Conservation (phyloP, 2,797 vertebrate genomes). For the Spinus pinus region DNA sequence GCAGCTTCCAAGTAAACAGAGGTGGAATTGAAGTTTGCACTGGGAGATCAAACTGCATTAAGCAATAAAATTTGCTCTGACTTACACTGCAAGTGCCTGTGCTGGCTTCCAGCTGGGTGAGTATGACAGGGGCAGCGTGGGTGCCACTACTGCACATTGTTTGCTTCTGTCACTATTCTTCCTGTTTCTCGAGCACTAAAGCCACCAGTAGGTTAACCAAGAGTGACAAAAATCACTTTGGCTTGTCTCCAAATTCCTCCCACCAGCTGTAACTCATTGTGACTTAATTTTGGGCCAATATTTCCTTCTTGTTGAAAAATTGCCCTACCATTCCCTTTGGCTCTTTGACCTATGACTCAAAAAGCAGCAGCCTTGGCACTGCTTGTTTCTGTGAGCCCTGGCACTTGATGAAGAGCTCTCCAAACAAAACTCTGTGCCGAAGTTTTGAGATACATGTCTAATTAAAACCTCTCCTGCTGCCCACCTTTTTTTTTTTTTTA, state of each 20-base stretch:
- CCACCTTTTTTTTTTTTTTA: background rate
- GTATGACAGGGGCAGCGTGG: fast-evolving
- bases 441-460: background rate
- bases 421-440: background rate
- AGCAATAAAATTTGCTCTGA: background rate
- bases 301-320: constrained; percentile 8
- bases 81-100: fast-evolving
- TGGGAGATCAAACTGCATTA: background rate
- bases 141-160: background rate
- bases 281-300: background rate
- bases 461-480: background rate
- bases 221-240: background rate
- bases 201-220: background rate
- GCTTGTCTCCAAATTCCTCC: background rate
- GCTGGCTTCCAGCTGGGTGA: background rate
- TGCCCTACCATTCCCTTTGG: background rate
- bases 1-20: background rate
- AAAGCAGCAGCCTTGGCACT: background rate
- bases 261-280: background rate
- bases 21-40: background rate
- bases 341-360: background rate
- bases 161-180: background rate
- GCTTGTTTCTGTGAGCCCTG: background rate
- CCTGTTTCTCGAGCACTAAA: background rate
- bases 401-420: background rate